Evolutionary conservation across 2,888 invertebrate genomes (phyloP).

Genomic region (Sussaba pulchella): DNA sequence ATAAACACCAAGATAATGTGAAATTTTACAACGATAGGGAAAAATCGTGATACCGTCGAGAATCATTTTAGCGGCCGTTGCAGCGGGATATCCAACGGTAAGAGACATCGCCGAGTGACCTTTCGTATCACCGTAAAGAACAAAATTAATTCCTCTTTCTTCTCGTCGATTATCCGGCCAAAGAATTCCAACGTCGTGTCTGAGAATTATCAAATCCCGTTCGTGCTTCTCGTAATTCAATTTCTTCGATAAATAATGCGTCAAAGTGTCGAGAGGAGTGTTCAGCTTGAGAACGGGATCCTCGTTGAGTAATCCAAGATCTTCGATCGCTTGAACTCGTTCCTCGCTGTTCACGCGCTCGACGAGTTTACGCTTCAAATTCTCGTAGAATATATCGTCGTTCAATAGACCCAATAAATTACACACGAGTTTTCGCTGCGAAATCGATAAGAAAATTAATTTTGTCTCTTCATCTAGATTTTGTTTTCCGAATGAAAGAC

Average conservation of each 20-base stretch:
- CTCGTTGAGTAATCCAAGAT: conserved; percentile 95
- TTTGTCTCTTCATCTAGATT: not conserved
- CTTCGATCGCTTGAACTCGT: conserved; percentile 91
- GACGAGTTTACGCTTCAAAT: conserved; percentile 92
- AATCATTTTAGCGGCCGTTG: conserved; percentile 99
- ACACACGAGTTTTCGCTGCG: conserved; percentile 93
- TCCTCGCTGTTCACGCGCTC: conserved; percentile 91
- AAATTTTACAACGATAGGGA: conserved; percentile 57
- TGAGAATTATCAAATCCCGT: conserved; percentile 96
- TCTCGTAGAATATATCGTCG: conserved; percentile 96
- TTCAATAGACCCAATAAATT: conserved; percentile 93
- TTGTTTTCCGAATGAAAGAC: not conserved
- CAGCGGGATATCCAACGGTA: conserved; percentile 96
- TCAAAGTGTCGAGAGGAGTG: conserved; percentile 97
- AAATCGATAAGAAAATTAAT: conserved; percentile 13
- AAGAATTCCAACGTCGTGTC: conserved; percentile 96
- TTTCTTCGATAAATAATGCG: conserved; percentile 93
- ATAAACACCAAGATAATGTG: not conserved
- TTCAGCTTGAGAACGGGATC: conserved; percentile 92
- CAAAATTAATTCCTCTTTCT: conserved; percentile 93
- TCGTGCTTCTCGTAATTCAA: conserved; percentile 92
- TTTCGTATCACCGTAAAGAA: conserved; percentile 93
- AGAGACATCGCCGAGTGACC: conserved; percentile 98
- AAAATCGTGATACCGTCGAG: conserved; percentile 91
- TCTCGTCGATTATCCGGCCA: conserved; percentile 96